Evolutionary conservation across 1,140 invertebrate species (phyloP), one percentile per base, ranked within the genome.

Genomic region (Drosophila orena): DNA sequence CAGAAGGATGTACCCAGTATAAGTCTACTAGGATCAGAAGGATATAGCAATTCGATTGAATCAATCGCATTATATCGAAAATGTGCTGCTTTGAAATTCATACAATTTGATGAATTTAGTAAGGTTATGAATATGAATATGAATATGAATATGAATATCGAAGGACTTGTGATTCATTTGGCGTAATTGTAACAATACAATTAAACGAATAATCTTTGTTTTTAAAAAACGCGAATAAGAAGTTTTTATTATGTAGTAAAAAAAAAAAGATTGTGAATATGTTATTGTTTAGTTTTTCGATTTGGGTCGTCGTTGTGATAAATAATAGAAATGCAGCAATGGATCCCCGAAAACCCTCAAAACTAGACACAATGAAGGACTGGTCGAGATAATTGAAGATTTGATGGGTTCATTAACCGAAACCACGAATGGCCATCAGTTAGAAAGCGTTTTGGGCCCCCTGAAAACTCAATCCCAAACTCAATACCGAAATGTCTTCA

Each of bases 401-500:
- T 70, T 70, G 68, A 70, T 71, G 65, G 24, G 68, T 73, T 79
- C 76, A 66, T 73, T 74, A 66, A 55, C 54, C 68, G 62, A 62
- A 76, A 57, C 61, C 72, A 76, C 71, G 70, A 76, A 78, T 57
- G 55, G 64, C 68, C 80, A 79, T 84, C 80, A 79, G 80, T 84
- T 83, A 76, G 76, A 83, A 75, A 83, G 79, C 79, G 69, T 83
- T 79, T 84, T 78, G 65, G 47, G 35, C 12, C 60, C 22, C 14
- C n/a, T 14, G 22, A 27, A n/a, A 47, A 27, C 22, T 15, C 2
- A 3, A n/a, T 43, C 40, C 11, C 8, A 11, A 10, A 11, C 42
- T 20, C 42, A 15, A n/a, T 15, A 52, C 53, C 42, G 55, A 81
- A 88, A 88, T 88, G 78, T 86, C 83, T 86, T 81, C 78, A 86